A percentile compares a stretch with the other conserved stretches of the same genome.
Conservation (phyloP, 1,140 invertebrate genomes). For the Ptiloglossa arizonensis region DNA sequence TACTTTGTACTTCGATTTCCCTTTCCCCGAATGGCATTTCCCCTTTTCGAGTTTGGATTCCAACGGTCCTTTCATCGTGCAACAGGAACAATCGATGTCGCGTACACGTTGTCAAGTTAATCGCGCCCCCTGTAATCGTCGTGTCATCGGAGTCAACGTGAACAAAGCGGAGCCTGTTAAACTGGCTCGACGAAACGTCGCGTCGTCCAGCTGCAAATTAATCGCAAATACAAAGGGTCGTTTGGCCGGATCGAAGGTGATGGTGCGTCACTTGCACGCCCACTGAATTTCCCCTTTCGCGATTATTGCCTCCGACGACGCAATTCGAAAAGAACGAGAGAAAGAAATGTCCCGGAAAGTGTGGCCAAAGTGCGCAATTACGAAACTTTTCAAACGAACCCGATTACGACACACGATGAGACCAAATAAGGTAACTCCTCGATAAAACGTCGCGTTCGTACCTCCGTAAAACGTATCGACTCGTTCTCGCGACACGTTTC, state of each 20-base stretch:
- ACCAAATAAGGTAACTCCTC: too few relatives aligned
- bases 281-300: neutral
- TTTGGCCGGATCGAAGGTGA: conserved; percentile 14
- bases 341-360: too few relatives aligned
- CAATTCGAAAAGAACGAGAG: too few relatives aligned
- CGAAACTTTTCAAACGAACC: too few relatives aligned
- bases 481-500: too few relatives aligned
- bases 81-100: conserved; percentile 1
- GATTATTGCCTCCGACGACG: neutral
- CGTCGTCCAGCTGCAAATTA: conserved; percentile 20
- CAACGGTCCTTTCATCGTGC: neutral
- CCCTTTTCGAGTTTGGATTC: neutral
- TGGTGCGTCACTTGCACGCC: conserved; percentile 8
- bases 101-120: neutral
- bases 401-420: too few relatives aligned
- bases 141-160: neutral
- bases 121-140: conserved; percentile 13
- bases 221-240: conserved; percentile 12
- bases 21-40: too few relatives aligned
- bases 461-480: too few relatives aligned
- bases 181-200: neutral
- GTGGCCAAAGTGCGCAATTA: too few relatives aligned
- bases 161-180: conserved; percentile 8
- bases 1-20: too few relatives aligned
- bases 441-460: too few relatives aligned